Conservation (phyloP, 35 echinoderm and acorn worm species). For the Ophioderma brevispina region DNA sequence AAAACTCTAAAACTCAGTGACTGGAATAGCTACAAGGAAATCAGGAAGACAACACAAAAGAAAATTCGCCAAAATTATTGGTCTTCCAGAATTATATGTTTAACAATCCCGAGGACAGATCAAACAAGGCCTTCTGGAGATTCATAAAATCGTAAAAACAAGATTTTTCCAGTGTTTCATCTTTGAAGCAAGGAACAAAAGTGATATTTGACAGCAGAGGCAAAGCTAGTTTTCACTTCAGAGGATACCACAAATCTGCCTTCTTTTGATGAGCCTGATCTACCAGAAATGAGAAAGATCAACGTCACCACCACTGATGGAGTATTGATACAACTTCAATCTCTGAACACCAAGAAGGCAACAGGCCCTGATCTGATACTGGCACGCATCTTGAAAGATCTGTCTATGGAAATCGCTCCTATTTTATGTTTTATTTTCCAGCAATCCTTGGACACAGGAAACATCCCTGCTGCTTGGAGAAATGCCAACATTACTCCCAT, state of each 20-base stretch:
- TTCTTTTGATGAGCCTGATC: background rate
- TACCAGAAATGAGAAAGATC: background rate
- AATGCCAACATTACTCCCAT: background rate
- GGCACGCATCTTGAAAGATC: background rate
- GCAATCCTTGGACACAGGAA: background rate
- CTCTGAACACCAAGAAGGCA: slow-evolving; percentile 23
- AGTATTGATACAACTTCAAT: background rate
- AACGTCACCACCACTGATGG: slow-evolving; percentile 1
- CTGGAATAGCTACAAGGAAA: slow-evolving; percentile 28
- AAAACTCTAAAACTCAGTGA: slow-evolving; percentile 4
- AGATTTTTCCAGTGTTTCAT: slow-evolving; percentile 8
- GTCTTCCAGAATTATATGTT: slow-evolving; percentile 55
- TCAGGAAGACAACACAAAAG: slow-evolving; percentile 5
- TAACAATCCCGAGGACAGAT: slow-evolving; percentile 4
- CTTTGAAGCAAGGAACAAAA: background rate
- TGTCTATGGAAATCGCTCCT: background rate
- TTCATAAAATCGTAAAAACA: slow-evolving; percentile 51
- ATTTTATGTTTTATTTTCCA: background rate
- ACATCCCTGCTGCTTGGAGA: background rate
- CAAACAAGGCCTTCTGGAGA: slow-evolving; percentile 35
- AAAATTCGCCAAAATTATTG: slow-evolving; percentile 43
- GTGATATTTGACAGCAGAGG: slow-evolving; percentile 35
- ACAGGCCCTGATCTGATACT: slow-evolving; percentile 10
- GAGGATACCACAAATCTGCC: slow-evolving; percentile 44
- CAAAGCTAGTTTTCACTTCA: slow-evolving; percentile 46